Evolutionary conservation across 2,888 invertebrate species (phyloP).

Genomic region (Subacronicta megacephala): DNA sequence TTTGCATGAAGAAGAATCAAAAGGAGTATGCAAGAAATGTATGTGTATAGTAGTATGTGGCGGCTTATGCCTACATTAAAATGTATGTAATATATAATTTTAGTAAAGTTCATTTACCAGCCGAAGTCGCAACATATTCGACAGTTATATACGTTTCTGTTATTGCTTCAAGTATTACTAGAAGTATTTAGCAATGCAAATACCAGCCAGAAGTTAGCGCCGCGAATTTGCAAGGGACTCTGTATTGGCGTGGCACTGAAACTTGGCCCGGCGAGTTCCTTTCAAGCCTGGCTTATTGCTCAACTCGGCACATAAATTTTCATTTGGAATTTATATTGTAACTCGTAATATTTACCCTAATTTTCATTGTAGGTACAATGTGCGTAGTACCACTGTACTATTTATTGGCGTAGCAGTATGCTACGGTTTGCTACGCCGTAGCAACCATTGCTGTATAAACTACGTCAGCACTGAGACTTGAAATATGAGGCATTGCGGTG

Average conservation of each 20-base stretch:
- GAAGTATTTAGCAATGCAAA: slow-evolving; percentile 52
- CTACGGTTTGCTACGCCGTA: slow-evolving; percentile 61
- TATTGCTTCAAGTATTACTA: slow-evolving; percentile 27
- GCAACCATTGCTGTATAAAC: slow-evolving; percentile 22
- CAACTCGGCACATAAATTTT: slow-evolving; percentile 63
- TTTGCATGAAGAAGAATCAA: too few relatives aligned
- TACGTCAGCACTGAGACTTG: slow-evolving; percentile 18
- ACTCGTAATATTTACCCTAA: slow-evolving; percentile 41
- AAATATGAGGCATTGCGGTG: slow-evolving; percentile 32
- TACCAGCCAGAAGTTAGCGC: slow-evolving; percentile 42
- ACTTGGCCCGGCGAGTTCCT: slow-evolving; percentile 49
- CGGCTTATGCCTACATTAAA: too few relatives aligned
- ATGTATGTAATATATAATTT: too few relatives aligned
- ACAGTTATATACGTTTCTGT: slow-evolving; percentile 5
- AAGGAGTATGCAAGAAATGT: too few relatives aligned
- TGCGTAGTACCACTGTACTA: slow-evolving; percentile 25
- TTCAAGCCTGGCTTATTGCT: slow-evolving; percentile 64
- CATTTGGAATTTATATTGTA: slow-evolving; percentile 62
- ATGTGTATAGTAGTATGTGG: too few relatives aligned
- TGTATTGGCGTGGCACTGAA: slow-evolving; percentile 48
- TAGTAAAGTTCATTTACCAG: not conserved
- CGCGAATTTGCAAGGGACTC: slow-evolving; percentile 50
- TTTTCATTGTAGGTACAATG: slow-evolving; percentile 33
- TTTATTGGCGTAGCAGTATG: slow-evolving; percentile 41
- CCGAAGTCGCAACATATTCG: slow-evolving; percentile 7